phyloP scores from a whole-genome alignment of 2,888 invertebrate genomes.

The Falcaria lacertinaria region DNA sequence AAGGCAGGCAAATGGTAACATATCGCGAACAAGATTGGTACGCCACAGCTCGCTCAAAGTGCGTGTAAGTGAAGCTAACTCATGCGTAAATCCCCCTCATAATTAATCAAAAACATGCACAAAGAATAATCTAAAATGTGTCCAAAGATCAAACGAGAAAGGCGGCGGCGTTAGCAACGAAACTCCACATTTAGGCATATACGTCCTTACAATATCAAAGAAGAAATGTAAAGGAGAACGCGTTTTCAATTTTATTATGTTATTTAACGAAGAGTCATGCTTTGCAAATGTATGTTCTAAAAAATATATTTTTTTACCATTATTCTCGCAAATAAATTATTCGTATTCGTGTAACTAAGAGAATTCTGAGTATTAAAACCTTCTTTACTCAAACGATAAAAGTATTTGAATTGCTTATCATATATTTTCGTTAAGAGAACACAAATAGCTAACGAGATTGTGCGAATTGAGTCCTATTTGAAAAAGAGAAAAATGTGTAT shows the following conservation, averaged over 20 bases:
- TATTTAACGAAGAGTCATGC: too few species aligned
- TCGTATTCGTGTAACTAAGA: too few species aligned
- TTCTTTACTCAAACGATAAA: constrained; percentile 3
- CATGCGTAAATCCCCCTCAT: neutral
- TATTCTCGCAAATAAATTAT: too few species aligned
- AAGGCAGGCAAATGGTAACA: neutral
- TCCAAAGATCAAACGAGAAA: neutral
- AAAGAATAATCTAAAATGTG: neutral
- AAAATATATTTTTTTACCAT: too few species aligned
- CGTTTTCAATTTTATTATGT: constrained; percentile 1
- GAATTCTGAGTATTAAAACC: constrained; percentile 1
- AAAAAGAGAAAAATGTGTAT: too few species aligned
- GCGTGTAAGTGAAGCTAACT: neutral
- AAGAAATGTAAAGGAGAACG: constrained; percentile 2
- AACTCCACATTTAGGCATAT: neutral
- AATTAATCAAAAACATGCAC: neutral
- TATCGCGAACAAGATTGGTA: neutral
- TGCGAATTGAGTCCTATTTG: too few species aligned
- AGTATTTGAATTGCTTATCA: neutral
- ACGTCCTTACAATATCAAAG: constrained; percentile 4
- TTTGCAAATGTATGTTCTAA: too few species aligned
- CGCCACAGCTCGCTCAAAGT: too few species aligned
- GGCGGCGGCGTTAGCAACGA: neutral
- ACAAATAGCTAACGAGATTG: too few species aligned
- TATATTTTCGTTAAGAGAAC: too few species aligned